phyloP scores from a whole-genome alignment of 2,888 invertebrate species.

The Ephialtes manifestator region DNA sequence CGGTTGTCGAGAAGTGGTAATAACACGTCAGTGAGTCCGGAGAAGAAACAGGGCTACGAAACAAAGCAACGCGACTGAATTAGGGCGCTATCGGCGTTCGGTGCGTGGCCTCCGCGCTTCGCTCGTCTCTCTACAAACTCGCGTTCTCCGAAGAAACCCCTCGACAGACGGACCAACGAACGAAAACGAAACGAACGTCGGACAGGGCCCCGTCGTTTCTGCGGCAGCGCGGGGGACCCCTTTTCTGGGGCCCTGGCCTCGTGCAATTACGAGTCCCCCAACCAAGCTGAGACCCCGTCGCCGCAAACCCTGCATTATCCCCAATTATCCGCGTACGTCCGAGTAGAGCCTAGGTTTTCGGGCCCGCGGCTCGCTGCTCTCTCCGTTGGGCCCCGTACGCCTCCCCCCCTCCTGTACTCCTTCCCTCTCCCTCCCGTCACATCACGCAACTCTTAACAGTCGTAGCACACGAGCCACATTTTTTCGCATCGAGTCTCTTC shows the following conservation, averaged over 20 bases:
- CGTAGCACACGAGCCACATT: background rate
- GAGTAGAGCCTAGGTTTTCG: constrained; percentile 80
- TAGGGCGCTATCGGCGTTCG: constrained; percentile 78
- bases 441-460: constrained; percentile 16
- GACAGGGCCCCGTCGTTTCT: constrained; percentile 38
- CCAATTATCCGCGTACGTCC: constrained; percentile 85
- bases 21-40: constrained; percentile 78
- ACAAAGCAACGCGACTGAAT: constrained; percentile 80
- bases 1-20: constrained; percentile 74
- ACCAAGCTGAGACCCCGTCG: constrained; percentile 64
- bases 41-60: constrained; percentile 75
- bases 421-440: constrained; percentile 15
- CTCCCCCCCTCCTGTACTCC: constrained; percentile 28
- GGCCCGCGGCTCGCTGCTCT: constrained; percentile 71
- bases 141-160: constrained; percentile 78
- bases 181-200: constrained; percentile 66
- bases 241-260: constrained; percentile 68
- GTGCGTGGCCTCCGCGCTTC: constrained; percentile 12
- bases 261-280: constrained; percentile 83
- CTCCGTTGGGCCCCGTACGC: constrained; percentile 11
- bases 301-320: constrained; percentile 84
- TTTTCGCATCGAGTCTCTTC: background rate
- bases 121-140: constrained; percentile 71
- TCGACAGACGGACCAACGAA: constrained; percentile 74
- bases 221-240: constrained; percentile 38